Evolutionary conservation across 2,797 vertebrate genomes (phyloP), one percentile per base, ranked within the genome.

Genomic region (Ceryle rudis): DNA sequence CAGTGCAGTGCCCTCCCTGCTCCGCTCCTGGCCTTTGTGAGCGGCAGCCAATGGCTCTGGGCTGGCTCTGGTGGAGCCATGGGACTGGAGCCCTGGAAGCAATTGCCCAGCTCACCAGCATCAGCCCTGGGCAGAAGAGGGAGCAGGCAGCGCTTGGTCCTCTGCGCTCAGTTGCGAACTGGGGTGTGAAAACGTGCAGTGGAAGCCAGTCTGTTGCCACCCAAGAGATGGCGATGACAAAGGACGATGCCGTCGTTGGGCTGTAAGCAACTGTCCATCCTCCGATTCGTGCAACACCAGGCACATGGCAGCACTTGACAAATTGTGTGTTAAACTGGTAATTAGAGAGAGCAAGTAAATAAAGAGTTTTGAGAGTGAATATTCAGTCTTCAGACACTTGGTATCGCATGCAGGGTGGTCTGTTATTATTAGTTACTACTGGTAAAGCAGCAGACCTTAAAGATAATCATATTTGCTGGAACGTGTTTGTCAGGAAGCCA

Each of bases 401-500:
- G 42, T 79, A n/a, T 57, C 4, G 0, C 55, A 2, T 51, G 69
- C 55, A 35, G 80, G 64, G 49, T 22, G 14, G 83, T 74, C 88
- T 95, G 86, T 86, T 96, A 80, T 93, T 93, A 82, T 80, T 95
- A 93, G 91, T 83, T 95, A 39, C 86, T 89, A 28, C 83, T 92
- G 86, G 75, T 82, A 85, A 89, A 87, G 92, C 90, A 90, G 52
- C 88, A 95, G 94, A 93, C 94, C 93, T 89, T 87, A 74, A 77
- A 87, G 90, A 94, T 82, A 89, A 87, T 87, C 81, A 18, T 93
- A 71, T 85, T 90, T 92, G 83, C 88, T 92, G 89, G 88, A 94
- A 94, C 35, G 60, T 94, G 94, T 87, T 90, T 97, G 95, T 97
- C 95, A 95, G 78, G 44, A 77, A 95, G 96, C 94, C 96, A 95